Conservation (phyloP, 2,113 vertebrate genomes). For the Progne subis region DNA sequence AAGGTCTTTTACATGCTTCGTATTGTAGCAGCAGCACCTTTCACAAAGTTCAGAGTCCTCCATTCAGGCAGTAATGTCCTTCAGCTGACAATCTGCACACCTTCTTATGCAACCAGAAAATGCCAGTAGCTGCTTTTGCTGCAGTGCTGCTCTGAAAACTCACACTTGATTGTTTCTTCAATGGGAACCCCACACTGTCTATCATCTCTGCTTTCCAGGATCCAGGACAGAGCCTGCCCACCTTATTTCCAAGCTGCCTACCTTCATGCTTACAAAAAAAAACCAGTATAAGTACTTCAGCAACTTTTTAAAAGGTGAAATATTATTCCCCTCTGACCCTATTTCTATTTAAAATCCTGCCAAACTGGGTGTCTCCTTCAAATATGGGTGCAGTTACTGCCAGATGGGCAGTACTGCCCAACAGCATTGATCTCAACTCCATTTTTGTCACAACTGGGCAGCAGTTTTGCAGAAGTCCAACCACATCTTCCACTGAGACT, state of each 20-base stretch:
- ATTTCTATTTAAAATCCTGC: background rate
- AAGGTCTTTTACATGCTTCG: background rate
- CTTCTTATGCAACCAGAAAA: background rate
- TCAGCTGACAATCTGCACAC: background rate
- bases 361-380: background rate
- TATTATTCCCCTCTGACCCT: background rate
- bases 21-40: background rate
- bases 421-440: background rate
- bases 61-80: background rate
- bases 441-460: rapidly evolving
- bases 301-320: background rate
- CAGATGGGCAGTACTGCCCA: background rate
- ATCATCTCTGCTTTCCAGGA: background rate
- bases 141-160: background rate
- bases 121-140: background rate
- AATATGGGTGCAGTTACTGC: background rate
- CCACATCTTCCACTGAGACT: background rate
- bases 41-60: background rate
- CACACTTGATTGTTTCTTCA: background rate
- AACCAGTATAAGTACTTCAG: background rate
- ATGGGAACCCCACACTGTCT: rapidly evolving
- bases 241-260: background rate
- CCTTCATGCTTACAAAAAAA: background rate
- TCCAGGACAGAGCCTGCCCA: background rate
- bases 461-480: background rate